phyloP scores from a whole-genome alignment of 1,140 invertebrate genomes.

The Calosoma granatense region DNA sequence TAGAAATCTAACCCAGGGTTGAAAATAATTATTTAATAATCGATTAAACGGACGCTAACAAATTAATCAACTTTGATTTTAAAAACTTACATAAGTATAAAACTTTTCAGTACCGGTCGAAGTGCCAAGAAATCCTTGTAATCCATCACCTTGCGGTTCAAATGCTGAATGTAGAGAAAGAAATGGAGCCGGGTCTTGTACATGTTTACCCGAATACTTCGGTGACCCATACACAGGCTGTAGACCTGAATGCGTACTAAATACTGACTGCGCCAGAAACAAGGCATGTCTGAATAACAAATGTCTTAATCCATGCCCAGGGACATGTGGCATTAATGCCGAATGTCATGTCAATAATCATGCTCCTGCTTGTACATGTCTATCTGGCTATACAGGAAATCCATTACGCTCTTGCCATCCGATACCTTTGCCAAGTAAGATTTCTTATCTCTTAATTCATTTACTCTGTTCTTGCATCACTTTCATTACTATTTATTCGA shows the following conservation, averaged over 20 bases:
- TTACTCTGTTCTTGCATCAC: slow-evolving; percentile 9
- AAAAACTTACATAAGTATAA: no score
- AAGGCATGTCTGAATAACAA: slow-evolving; percentile 52
- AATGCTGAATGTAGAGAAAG: slow-evolving; percentile 72
- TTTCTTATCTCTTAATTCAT: slow-evolving; percentile 13
- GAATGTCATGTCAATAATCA: slow-evolving; percentile 61
- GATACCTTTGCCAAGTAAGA: slow-evolving; percentile 31
- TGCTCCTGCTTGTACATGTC: slow-evolving; percentile 55
- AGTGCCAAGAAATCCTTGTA: slow-evolving; percentile 41
- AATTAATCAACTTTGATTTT: no score
- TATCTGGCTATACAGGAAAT: slow-evolving; percentile 55
- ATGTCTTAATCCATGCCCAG: slow-evolving; percentile 53
- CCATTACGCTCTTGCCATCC: slow-evolving; percentile 41
- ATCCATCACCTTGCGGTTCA: slow-evolving; percentile 63
- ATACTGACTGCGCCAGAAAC: slow-evolving; percentile 51
- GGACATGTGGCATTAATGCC: slow-evolving; percentile 53
- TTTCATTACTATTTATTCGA: slow-evolving; percentile 15
- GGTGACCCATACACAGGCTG: slow-evolving; percentile 63
- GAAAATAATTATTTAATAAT: no score
- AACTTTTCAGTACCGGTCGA: slow-evolving; percentile 30
- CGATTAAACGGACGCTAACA: no score
- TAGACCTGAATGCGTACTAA: slow-evolving; percentile 61
- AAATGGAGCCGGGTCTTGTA: slow-evolving; percentile 56
- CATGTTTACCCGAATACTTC: slow-evolving; percentile 57
- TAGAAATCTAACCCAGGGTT: no score